Conservation (phyloP, 2,888 invertebrate species). For the Parnassius smintheus region DNA sequence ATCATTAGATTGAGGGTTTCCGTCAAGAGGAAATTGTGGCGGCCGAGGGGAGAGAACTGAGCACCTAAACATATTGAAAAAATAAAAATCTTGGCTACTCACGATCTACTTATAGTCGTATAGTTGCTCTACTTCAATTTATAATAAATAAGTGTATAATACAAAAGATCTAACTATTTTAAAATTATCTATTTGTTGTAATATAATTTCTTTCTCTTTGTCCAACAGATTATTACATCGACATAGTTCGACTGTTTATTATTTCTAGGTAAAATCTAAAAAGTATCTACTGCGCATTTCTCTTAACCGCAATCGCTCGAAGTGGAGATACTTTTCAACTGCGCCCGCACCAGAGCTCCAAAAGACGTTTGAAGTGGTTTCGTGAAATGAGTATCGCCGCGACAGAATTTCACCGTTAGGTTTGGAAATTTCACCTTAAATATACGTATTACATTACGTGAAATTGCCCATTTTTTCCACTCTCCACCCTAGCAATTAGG, state of each 20-base stretch:
- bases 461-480: slow-evolving; percentile 82
- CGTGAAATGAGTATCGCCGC: slow-evolving; percentile 72
- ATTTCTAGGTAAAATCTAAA: not conserved
- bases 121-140: slow-evolving; percentile 51
- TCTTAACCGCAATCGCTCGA: slow-evolving; percentile 26
- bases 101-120: slow-evolving; percentile 40
- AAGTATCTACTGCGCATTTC: slow-evolving; percentile 2
- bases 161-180: no score
- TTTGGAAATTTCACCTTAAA: slow-evolving; percentile 76
- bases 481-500: slow-evolving; percentile 82
- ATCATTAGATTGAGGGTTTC: slow-evolving; percentile 82
- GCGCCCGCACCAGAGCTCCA: slow-evolving; percentile 41
- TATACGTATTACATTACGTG: slow-evolving; percentile 82
- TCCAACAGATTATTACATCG: no score
- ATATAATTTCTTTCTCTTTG: no score
- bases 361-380: slow-evolving; percentile 76
- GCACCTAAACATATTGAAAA: slow-evolving; percentile 80
- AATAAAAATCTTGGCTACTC: slow-evolving; percentile 79
- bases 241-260: not conserved
- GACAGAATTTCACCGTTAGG: slow-evolving; percentile 69
- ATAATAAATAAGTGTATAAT: not conserved
- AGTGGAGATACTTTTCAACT: slow-evolving; percentile 55
- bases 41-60: slow-evolving; percentile 70
- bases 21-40: slow-evolving; percentile 81
- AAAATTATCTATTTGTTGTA: no score